A percentile compares a stretch with the other conserved stretches of the same genome.
These are phyloP conservation scores for Drosophila willistoni DNA, from an alignment of 1,140 invertebrate genomes.

Conservation along the genomic window DNA sequence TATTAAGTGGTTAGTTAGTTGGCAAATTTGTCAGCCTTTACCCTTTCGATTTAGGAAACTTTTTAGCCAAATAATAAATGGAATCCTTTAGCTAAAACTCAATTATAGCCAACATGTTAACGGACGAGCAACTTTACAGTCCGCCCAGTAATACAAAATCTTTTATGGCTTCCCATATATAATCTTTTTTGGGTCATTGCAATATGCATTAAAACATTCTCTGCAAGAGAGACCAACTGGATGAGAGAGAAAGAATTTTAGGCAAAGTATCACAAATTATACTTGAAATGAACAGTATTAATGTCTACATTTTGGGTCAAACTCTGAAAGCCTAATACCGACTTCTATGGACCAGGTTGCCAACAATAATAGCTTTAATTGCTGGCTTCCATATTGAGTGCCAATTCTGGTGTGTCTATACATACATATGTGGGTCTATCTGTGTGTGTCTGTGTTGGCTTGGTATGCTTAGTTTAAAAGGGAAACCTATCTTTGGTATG, in stretches of 20 bases:
- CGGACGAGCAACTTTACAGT: not conserved
- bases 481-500: no score
- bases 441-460: not conserved
- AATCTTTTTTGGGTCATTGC: not conserved
- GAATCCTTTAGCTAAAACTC: not conserved
- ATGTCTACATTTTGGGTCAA: not conserved
- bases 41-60: not conserved
- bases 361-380: conserved; percentile 73
- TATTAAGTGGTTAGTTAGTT: not conserved
- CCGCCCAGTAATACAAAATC: not conserved
- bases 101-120: not conserved
- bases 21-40: not conserved
- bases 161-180: not conserved
- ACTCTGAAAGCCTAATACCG: conserved; percentile 53
- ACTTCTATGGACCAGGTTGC: conserved; percentile 30
- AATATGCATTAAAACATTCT: not conserved
- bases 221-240: not conserved
- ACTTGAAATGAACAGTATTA: conserved; percentile 2
- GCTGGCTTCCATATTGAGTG: conserved; percentile 58
- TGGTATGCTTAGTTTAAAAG: not conserved
- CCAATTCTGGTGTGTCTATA: conserved; percentile 1
- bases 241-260: not conserved
- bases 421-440: not conserved
- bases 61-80: not conserved
- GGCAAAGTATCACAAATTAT: conserved; percentile 3